Evolutionary conservation across 2,888 invertebrate genomes (phyloP), one percentile per base, ranked within the genome.

Genomic region (Agriotes lineatus): DNA sequence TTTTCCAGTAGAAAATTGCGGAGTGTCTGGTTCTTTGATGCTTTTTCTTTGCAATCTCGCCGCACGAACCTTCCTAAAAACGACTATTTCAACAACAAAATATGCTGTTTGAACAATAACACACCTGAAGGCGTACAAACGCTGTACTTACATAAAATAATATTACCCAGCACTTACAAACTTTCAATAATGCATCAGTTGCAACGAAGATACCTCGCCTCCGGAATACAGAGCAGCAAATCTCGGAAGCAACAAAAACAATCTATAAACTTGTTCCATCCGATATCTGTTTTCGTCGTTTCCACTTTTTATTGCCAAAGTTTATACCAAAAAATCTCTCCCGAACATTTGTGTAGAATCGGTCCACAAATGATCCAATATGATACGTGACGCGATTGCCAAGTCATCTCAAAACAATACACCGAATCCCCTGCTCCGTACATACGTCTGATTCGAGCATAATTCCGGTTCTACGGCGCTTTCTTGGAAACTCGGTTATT

Each of bases 331-430:
- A 74, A 77, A 78, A 77, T 77, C 77, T 74, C 75, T 76, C 22
- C 70, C 58, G 72, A 74, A 75, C 75, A 75, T 78, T 77, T 76
- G 76, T 70, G 70, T 66, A 67, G 75, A 77, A 79, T 77, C 75
- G 79, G 74, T 76, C 77, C 76, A 77, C 77, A 79, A 79, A 77
- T 75, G 78, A 75, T 79, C 72, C 76, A 79, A 78, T 79, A 79
- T 76, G 74, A 70, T 77, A 79, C 79, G 79, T 79, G 79, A 77
- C 72, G 61, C 72, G 76, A 77, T 76, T 79, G 70, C 74, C 39
- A 71, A 73, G 48, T 56, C 48, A 45, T 45, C 33, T 44, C 37
- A 63, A 69, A 65, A 69, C 69, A 65, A 69, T 69, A 61, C 61
- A 60, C 14, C 44, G 30, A 33, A 56, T 18, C 65, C 60, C 59